Percentiles rank a stretch among this genome's conserved stretches.
Evolutionary conservation across 2,888 invertebrate species (phyloP).

Genomic region (Cordilura impudica): DNA sequence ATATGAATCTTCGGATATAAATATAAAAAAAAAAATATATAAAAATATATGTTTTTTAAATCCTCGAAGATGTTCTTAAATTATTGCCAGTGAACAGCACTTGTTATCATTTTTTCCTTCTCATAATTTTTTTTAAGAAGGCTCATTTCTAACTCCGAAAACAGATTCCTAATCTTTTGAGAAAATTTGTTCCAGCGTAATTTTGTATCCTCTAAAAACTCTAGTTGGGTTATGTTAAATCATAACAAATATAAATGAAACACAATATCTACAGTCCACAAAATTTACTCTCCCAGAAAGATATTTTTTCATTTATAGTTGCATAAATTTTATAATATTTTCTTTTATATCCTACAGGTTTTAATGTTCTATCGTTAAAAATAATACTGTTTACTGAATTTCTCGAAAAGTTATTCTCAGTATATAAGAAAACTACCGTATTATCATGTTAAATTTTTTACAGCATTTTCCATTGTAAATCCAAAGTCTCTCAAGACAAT

Average conservation of each 20-base stretch:
- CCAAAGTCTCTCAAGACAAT: not conserved
- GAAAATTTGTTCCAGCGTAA: no score
- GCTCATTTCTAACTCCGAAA: no score
- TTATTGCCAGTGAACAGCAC: no score
- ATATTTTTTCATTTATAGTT: not conserved
- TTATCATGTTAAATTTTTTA: not conserved
- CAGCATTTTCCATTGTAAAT: not conserved
- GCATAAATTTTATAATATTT: not conserved
- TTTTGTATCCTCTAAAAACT: no score
- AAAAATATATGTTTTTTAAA: no score
- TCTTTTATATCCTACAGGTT: not conserved
- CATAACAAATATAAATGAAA: not conserved
- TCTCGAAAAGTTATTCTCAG: not conserved
- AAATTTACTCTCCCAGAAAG: not conserved
- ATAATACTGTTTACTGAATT: not conserved
- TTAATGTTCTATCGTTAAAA: not conserved
- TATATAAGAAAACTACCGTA: not conserved
- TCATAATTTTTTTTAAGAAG: no score
- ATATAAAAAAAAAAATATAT: no score
- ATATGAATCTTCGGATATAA: no score
- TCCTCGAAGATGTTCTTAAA: no score
- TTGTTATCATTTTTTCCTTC: no score
- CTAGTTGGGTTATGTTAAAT: no score
- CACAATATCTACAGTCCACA: not conserved
- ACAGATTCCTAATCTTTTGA: no score